Conservation (phyloP, 2,888 invertebrate species). For the Imbricaverruca yamaguchii region DNA sequence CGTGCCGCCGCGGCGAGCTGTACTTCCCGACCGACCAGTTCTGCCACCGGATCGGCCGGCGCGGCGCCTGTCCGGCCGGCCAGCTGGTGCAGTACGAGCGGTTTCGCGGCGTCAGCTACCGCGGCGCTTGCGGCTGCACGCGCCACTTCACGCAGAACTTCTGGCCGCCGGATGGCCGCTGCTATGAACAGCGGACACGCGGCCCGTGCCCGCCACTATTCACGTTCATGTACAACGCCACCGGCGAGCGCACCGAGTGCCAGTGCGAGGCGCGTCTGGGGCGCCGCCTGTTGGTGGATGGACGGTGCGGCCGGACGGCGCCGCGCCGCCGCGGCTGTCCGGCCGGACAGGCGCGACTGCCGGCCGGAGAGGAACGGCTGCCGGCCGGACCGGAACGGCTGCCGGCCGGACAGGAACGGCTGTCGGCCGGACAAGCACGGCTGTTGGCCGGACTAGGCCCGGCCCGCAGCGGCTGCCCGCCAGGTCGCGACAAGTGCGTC, state of each 20-base stretch:
- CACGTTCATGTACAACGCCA: conserved; percentile 33
- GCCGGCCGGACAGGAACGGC: too few species aligned
- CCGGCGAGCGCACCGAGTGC: conserved; percentile 38
- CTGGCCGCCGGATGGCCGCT: conserved; percentile 33
- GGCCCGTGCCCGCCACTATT: conserved; percentile 34
- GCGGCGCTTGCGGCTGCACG: conserved; percentile 67
- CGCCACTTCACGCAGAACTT: conserved; percentile 33
- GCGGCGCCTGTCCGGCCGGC: conserved; percentile 63
- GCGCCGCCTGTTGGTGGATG: neutral
- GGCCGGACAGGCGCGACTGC: conserved; percentile 2
- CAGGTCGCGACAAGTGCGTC: neutral
- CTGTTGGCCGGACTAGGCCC: too few species aligned
- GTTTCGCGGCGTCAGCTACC: conserved; percentile 71
- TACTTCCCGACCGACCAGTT: conserved; percentile 65
- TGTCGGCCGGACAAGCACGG: neutral
- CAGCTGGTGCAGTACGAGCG: conserved; percentile 75
- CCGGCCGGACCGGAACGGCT: too few species aligned
- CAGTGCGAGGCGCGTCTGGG: conserved; percentile 46
- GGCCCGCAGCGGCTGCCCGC: neutral
- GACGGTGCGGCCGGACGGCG: neutral
- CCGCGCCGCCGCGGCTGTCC: neutral
- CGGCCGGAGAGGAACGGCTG: neutral
- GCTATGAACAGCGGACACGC: conserved; percentile 34
- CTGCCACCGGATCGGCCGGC: conserved; percentile 69
- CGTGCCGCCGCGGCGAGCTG: conserved; percentile 63